Conservation (phyloP, 2,797 vertebrate genomes). For the Silurus aristotelis region DNA sequence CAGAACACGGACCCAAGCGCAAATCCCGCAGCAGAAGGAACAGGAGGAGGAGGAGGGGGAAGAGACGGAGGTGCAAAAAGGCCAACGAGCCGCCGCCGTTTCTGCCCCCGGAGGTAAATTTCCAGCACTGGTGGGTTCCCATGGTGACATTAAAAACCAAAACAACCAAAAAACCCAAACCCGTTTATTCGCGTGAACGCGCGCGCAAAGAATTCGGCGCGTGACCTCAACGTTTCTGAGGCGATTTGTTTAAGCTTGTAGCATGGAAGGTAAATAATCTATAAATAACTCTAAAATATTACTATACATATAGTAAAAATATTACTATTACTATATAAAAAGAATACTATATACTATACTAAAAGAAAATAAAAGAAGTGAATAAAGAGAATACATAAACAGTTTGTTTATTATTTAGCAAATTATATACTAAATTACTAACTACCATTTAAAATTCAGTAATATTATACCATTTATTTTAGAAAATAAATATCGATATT, state of each 20-base stretch:
- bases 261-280: not conserved
- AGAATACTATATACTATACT: too few relatives aligned
- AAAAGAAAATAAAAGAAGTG: not conserved
- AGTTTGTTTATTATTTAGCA: not conserved
- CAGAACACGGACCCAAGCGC: slow-evolving; percentile 53
- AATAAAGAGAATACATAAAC: not conserved
- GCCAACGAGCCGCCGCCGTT: slow-evolving; percentile 84
- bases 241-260: not conserved
- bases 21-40: slow-evolving; percentile 72
- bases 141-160: not conserved
- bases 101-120: slow-evolving; percentile 88
- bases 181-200: not conserved
- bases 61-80: slow-evolving; percentile 77
- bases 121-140: not conserved
- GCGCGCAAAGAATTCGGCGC: not conserved
- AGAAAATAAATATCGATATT: not conserved
- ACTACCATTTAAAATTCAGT: not conserved
- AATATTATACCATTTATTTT: too few relatives aligned
- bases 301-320: too few relatives aligned
- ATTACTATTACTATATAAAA: too few relatives aligned
- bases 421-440: not conserved
- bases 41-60: slow-evolving; percentile 83
- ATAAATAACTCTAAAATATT: not conserved
- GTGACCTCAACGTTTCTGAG: not conserved
- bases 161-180: too few relatives aligned